Evolutionary conservation across 2,113 vertebrate genomes (phyloP), one percentile per base, ranked within the genome.

Genomic region (Platichthys flesus): DNA sequence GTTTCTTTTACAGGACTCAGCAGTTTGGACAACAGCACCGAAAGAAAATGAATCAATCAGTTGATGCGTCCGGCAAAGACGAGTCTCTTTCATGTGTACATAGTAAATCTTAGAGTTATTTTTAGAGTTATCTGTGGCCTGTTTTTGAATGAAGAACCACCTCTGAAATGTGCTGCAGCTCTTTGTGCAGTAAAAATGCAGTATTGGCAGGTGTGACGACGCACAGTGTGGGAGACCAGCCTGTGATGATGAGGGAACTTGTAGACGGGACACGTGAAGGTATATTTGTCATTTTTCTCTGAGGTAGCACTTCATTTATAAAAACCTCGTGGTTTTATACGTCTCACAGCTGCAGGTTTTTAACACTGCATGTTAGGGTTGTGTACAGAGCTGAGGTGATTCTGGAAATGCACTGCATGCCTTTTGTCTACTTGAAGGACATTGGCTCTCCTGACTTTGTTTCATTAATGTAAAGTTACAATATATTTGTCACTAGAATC

Each of bases 381-480:
- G 75, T 90, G 80, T 85, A 82, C 58, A 87, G 82, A 92, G 67
- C 76, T 64, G 20, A 68, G 76, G 73, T 67, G 67, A 68, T 88
- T 91, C 83, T 91, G 88, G 82, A 87, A 90, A 87, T 91, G 85
- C 91, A 91, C 88, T 88, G 90, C 92, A 92, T 90, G 91, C 88
- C 92, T 88, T 8, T 82, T 88, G 83, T 85, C 86, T 86, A 47
- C 71, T 73, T 71, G 64, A 66, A 70, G 71, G 88, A 88, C 90
- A 87, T 81, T 69, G 84, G 87, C 82, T 88, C 64, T 35, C 57
- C 63, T 81, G 82, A 82, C 61, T 71, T 67, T 89, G 64, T 85
- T 80, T 81, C 73, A 78, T 76, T 76, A 18, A 61, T 81, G 67
- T 83, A 67, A 68, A 70, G 64, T 82, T 40, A 31, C 84, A 76